Evolutionary conservation across 1,140 invertebrate species (phyloP).

Genomic region (Papilio machaon): DNA sequence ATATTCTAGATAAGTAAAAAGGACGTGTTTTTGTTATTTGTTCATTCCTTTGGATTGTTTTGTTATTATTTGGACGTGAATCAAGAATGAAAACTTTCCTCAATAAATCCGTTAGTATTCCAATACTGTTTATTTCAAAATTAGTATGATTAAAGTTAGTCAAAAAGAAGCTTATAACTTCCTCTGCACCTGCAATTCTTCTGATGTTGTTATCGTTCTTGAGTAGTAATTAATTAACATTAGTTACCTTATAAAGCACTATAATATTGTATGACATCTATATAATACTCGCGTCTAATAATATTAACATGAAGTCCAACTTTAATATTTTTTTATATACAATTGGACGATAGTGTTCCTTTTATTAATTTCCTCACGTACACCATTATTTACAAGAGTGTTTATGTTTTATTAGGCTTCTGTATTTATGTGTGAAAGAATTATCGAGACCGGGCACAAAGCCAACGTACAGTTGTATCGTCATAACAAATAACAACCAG

Average conservation of each 20-base stretch:
- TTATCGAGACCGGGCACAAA: not conserved
- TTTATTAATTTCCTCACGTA: not conserved
- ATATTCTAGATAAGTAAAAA: too few relatives aligned
- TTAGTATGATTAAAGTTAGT: too few relatives aligned
- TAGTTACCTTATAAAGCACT: too few relatives aligned
- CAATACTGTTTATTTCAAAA: too few relatives aligned
- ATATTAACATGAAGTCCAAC: not conserved
- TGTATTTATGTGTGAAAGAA: slow-evolving; percentile 8
- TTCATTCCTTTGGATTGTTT: too few relatives aligned
- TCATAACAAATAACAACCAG: not conserved
- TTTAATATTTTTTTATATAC: not conserved
- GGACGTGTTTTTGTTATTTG: too few relatives aligned
- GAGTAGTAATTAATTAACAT: too few relatives aligned
- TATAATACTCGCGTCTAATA: not conserved
- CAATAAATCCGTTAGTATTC: too few relatives aligned
- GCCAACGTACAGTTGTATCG: not conserved
- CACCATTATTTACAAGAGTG: not conserved
- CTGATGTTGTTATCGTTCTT: too few relatives aligned
- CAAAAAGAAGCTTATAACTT: too few relatives aligned
- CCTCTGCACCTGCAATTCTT: too few relatives aligned
- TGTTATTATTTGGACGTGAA: not conserved
- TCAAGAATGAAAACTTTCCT: not conserved
- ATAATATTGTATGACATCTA: too few relatives aligned
- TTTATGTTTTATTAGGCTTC: slow-evolving; percentile 5
- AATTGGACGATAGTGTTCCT: not conserved